Evolutionary conservation across 2,113 vertebrate species (phyloP).

Genomic region (Mobula birostris): DNA sequence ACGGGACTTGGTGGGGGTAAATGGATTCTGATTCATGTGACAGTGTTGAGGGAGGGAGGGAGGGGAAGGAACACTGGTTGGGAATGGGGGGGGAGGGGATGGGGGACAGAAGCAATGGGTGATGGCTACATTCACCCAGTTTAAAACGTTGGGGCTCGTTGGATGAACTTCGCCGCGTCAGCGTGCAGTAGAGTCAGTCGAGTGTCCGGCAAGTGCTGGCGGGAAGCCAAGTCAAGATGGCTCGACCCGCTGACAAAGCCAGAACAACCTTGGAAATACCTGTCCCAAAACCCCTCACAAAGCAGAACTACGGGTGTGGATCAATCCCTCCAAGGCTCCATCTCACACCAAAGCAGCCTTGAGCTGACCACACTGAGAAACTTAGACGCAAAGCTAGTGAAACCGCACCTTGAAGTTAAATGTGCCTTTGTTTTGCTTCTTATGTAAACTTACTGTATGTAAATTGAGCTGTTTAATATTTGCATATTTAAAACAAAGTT

Average conservation of each 20-base stretch:
- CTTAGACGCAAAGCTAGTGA: background rate
- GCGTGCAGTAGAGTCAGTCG: no score
- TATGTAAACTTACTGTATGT: slow-evolving; percentile 21
- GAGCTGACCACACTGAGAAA: background rate
- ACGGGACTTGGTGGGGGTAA: background rate
- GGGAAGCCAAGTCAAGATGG: background rate
- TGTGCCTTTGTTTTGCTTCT: slow-evolving; percentile 37
- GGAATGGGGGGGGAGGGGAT: background rate
- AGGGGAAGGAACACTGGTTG: background rate
- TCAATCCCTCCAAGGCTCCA: no score
- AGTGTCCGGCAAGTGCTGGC: background rate
- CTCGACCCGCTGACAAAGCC: no score
- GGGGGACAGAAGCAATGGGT: background rate
- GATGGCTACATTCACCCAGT: background rate
- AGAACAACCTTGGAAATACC: background rate
- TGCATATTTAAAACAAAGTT: slow-evolving; percentile 34
- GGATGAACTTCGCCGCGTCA: background rate
- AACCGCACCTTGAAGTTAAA: slow-evolving; percentile 28
- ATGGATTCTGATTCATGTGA: background rate
- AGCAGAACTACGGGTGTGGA: background rate
- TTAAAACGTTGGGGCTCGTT: no score
- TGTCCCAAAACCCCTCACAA: background rate
- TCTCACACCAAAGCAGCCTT: background rate
- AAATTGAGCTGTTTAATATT: slow-evolving; percentile 38
- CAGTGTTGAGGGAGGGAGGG: background rate